A percentile compares a stretch with the other conserved stretches of the same genome.
These are phyloP conservation scores for Pachypanchax playfairii DNA, from an alignment of 2,113 vertebrate species.

Conservation along the genomic window DNA sequence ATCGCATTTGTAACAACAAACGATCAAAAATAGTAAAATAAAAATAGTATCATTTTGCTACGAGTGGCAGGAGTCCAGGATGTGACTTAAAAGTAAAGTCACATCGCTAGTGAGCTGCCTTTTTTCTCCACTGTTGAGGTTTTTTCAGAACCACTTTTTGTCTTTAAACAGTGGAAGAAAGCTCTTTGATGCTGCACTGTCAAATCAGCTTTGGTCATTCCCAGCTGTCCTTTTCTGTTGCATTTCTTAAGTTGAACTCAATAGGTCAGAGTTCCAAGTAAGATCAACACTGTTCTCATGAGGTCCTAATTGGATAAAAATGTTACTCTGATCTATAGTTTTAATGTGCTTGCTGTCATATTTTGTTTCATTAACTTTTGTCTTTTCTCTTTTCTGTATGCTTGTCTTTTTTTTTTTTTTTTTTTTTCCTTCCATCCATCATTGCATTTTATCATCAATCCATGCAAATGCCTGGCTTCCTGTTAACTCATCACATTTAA, in stretches of 20 bases:
- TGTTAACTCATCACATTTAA: constrained; percentile 25
- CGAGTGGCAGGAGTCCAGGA: too few species aligned
- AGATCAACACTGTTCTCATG: background rate
- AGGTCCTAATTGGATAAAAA: background rate
- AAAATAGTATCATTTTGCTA: too few species aligned
- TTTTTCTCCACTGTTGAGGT: too few species aligned
- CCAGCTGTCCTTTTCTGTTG: constrained; percentile 10
- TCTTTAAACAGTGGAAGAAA: too few species aligned
- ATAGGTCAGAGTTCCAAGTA: constrained; percentile 30
- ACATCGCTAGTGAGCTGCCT: too few species aligned
- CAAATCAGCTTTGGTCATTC: constrained; percentile 7
- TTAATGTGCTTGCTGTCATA: constrained; percentile 50
- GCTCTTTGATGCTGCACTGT: background rate
- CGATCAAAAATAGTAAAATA: too few species aligned
- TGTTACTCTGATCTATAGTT: constrained; percentile 46
- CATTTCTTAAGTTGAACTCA: constrained; percentile 16
- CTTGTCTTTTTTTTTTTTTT: constrained; percentile 20
- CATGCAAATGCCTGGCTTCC: constrained; percentile 51
- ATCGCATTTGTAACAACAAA: too few species aligned
- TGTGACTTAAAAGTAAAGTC: too few species aligned
- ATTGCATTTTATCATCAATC: constrained; percentile 49
- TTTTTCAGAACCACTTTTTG: too few species aligned
- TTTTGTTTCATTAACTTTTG: constrained; percentile 67
- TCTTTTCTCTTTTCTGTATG: constrained; percentile 62
- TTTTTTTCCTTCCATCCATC: constrained; percentile 41